These are phyloP conservation scores for Dendrolimus houi DNA, from an alignment of 2,888 invertebrate genomes.

Conservation along the genomic window DNA sequence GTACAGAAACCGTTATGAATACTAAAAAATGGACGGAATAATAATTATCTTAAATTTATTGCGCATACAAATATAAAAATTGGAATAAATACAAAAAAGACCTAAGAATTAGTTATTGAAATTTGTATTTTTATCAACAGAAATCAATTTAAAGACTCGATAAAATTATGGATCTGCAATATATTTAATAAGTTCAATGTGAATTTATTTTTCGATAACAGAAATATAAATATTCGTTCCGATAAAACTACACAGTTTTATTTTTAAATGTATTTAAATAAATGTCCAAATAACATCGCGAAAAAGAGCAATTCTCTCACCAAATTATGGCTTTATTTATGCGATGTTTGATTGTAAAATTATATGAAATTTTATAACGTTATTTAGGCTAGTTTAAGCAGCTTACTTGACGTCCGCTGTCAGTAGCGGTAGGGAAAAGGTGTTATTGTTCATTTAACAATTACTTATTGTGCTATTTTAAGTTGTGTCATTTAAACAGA, in stretches of 20 bases:
- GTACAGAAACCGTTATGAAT: too few relatives aligned
- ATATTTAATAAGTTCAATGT: not conserved
- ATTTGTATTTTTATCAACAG: too few relatives aligned
- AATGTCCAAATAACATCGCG: not conserved
- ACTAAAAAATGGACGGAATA: too few relatives aligned
- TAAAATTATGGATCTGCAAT: not conserved
- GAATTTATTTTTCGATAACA: not conserved
- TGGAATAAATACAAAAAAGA: too few relatives aligned
- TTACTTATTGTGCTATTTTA: not conserved
- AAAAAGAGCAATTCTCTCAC: not conserved
- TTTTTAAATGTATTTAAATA: not conserved
- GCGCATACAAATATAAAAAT: too few relatives aligned
- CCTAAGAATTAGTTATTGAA: too few relatives aligned
- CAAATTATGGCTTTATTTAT: not conserved
- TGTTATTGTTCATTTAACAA: not conserved
- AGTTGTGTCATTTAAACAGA: not conserved
- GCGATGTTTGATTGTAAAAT: too few relatives aligned
- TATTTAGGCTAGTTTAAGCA: too few relatives aligned
- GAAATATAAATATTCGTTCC: not conserved
- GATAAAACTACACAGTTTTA: not conserved
- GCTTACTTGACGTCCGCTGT: not conserved
- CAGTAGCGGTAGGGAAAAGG: not conserved
- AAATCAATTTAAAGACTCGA: not conserved
- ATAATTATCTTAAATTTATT: too few relatives aligned
- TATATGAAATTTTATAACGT: too few relatives aligned